These are phyloP conservation scores for Sminthurinus signatus DNA, from an alignment of 1,140 invertebrate species.

Conservation along the genomic window DNA sequence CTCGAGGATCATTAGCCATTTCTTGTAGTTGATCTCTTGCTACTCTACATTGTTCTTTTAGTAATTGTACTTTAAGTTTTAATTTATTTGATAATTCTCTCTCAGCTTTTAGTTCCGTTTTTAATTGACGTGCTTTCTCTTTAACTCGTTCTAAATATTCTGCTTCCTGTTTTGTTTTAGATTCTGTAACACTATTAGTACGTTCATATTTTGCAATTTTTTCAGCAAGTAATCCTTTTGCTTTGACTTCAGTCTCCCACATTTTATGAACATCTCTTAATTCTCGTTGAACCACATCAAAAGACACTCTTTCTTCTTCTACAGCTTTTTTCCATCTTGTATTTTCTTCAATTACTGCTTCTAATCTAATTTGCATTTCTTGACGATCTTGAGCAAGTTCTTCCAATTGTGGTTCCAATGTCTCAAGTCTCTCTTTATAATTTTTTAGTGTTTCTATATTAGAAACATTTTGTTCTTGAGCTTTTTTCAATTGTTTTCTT, in stretches of 20 bases:
- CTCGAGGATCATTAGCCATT: slow-evolving; percentile 4
- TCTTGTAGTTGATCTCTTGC: slow-evolving; percentile 18
- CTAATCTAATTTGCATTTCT: slow-evolving; percentile 10
- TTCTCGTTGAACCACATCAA: slow-evolving; percentile 21
- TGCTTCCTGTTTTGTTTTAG: slow-evolving; percentile 7
- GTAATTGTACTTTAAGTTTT: slow-evolving; percentile 10
- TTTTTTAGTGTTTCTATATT: not conserved
- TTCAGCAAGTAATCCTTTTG: slow-evolving; percentile 21
- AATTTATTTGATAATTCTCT: slow-evolving; percentile 12
- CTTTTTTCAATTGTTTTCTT: not conserved
- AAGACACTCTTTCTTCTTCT: slow-evolving; percentile 12
- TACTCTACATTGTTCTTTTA: slow-evolving; percentile 4
- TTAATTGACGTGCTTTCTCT: slow-evolving; percentile 14
- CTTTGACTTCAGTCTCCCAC: slow-evolving; percentile 29
- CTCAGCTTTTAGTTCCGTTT: slow-evolving; percentile 18
- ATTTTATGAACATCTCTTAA: slow-evolving; percentile 12
- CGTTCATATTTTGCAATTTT: slow-evolving; percentile 29
- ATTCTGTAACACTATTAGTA: not conserved
- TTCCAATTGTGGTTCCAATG: slow-evolving; percentile 5
- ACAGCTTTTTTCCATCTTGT: not conserved
- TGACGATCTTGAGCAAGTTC: not conserved
- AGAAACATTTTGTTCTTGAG: not conserved
- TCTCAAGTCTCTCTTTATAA: not conserved
- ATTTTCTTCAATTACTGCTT: slow-evolving; percentile 1
- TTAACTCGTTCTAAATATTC: slow-evolving; percentile 16